Percentiles rank a stretch among this genome's conserved stretches.
phyloP scores from a whole-genome alignment of 1,140 invertebrate genomes.

The Pentalonia nigronervosa region DNA sequence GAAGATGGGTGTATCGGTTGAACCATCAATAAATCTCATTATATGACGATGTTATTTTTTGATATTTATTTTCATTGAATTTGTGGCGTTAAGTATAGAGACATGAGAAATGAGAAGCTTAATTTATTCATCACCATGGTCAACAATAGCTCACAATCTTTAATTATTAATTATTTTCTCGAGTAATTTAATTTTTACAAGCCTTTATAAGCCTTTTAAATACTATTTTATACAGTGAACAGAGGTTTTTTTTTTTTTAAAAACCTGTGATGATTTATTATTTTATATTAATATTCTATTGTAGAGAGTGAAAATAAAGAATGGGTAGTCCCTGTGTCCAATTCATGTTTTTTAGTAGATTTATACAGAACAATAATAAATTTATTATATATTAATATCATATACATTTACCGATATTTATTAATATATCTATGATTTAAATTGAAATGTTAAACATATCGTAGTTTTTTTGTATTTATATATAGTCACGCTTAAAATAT shows the following conservation, averaged over 20 bases:
- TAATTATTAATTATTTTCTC: background rate
- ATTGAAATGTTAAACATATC: background rate
- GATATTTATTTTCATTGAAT: background rate
- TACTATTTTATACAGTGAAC: background rate
- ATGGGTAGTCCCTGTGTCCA: background rate
- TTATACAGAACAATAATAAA: background rate
- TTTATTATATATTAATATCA: background rate
- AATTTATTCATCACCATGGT: background rate
- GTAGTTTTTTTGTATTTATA: background rate
- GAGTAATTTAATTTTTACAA: background rate
- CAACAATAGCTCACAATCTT: background rate
- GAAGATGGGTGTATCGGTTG: background rate
- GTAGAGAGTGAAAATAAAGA: background rate
- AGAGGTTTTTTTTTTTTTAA: background rate
- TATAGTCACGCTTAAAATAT: background rate
- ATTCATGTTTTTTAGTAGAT: background rate
- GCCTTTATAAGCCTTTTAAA: background rate
- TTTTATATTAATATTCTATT: background rate
- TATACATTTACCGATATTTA: background rate
- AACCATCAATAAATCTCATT: background rate
- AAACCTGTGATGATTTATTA: background rate
- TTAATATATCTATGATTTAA: background rate
- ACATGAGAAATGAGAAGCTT: background rate
- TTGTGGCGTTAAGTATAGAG: background rate
- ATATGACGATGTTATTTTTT: background rate